phyloP scores from a whole-genome alignment of 2,797 vertebrate species.

The Crocidura indochinensis region DNA sequence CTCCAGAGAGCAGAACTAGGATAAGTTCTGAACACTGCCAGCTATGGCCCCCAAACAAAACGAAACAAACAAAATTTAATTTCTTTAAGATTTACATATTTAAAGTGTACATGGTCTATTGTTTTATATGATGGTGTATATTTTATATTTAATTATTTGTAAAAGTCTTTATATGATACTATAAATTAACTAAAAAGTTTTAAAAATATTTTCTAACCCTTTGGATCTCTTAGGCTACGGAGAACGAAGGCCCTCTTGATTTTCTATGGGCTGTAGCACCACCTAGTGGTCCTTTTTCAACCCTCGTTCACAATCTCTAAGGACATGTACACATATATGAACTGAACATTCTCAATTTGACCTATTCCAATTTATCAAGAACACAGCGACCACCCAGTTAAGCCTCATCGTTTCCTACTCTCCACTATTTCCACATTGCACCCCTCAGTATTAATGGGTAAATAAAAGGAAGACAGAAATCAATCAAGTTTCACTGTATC shows the following conservation, averaged over 20 bases:
- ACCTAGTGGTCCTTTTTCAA: conserved; percentile 54
- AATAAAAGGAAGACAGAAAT: background rate
- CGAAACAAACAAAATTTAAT: too few relatives aligned
- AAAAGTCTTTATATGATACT: conserved; percentile 12
- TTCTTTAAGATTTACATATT: too few relatives aligned
- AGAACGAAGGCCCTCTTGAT: background rate
- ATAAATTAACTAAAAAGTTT: background rate
- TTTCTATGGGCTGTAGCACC: conserved; percentile 56
- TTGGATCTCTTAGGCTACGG: background rate
- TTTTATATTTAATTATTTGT: conserved; percentile 6
- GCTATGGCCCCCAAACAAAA: too few relatives aligned
- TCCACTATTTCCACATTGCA: background rate
- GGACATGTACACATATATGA: background rate
- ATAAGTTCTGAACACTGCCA: too few relatives aligned
- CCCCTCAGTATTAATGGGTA: background rate
- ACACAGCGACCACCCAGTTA: background rate
- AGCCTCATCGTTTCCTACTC: conserved; percentile 14
- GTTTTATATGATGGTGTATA: background rate
- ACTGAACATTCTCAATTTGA: background rate
- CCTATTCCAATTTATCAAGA: background rate
- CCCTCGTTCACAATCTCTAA: background rate
- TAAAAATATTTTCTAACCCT: too few relatives aligned
- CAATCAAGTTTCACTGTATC: background rate
- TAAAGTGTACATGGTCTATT: too few relatives aligned
- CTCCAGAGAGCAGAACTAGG: too few relatives aligned